Conservation (phyloP, 2,888 invertebrate genomes). For the Megalurothrips usitatus region DNA sequence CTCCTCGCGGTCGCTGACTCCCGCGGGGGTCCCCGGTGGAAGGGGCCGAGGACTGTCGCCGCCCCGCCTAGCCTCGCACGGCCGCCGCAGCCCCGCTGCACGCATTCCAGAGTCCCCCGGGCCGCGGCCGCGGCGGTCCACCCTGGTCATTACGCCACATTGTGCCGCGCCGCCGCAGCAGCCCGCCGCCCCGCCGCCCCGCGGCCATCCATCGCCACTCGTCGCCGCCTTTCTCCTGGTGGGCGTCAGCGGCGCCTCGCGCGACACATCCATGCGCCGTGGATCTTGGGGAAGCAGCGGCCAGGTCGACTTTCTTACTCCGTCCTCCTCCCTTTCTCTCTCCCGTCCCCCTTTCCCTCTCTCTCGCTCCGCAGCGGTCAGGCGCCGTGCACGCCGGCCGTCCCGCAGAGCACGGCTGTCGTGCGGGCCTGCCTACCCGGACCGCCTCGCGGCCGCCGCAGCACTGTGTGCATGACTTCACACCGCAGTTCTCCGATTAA, state of each 20-base stretch:
- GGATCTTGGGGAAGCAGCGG: too few relatives aligned
- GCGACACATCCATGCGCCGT: too few relatives aligned
- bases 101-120: background rate
- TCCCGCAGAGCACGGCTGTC: too few relatives aligned
- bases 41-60: background rate
- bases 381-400: too few relatives aligned
- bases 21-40: background rate
- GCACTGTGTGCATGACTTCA: too few relatives aligned
- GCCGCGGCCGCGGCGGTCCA: background rate
- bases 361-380: too few relatives aligned
- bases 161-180: background rate
- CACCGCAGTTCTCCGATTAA: too few relatives aligned
- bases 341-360: background rate
- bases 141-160: conserved; percentile 21
- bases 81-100: background rate
- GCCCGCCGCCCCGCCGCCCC: background rate
- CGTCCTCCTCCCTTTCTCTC: background rate
- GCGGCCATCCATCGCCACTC: background rate
- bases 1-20: conserved; percentile 11
- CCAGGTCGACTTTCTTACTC: background rate
- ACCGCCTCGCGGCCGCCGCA: too few relatives aligned
- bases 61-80: background rate
- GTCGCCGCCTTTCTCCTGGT: too few relatives aligned
- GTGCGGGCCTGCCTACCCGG: too few relatives aligned
- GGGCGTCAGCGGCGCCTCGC: too few relatives aligned